Conservation (phyloP, 2,888 invertebrate species). For the Auanema sp. region DNA sequence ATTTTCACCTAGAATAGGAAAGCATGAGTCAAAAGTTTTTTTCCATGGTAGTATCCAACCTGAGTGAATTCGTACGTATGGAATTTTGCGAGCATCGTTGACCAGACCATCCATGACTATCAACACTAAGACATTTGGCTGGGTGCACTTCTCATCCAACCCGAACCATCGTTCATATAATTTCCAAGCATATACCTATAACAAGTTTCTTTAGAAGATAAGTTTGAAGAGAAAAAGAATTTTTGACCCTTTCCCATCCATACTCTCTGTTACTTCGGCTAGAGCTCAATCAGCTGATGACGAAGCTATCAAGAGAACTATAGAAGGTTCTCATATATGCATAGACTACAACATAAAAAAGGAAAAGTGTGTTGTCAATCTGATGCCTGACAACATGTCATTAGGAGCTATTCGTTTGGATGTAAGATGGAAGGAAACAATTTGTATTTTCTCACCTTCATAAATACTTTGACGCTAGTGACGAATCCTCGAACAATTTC, state of each 20-base stretch:
- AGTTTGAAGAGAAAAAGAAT: too few species aligned
- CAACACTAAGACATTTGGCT: conserved; percentile 39
- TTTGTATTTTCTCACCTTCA: conserved; percentile 38
- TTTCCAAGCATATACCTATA: conserved; percentile 56
- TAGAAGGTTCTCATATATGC: background rate
- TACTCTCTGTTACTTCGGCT: background rate
- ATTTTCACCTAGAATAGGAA: conserved; percentile 32
- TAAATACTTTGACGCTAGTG: conserved; percentile 49
- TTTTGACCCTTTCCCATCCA: background rate
- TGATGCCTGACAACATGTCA: conserved; percentile 9
- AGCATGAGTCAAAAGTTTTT: background rate
- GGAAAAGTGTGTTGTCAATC: background rate
- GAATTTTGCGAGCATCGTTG: conserved; percentile 55
- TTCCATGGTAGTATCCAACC: conserved; percentile 24
- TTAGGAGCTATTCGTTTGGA: background rate
- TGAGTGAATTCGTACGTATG: conserved; percentile 50
- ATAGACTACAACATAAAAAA: background rate
- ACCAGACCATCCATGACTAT: conserved; percentile 54
- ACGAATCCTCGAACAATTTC: conserved; percentile 54
- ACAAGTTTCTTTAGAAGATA: too few species aligned
- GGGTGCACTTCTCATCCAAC: conserved; percentile 23
- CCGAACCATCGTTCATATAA: conserved; percentile 59
- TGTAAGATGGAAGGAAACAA: conserved; percentile 9
- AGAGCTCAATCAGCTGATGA: background rate
- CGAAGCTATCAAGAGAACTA: too few species aligned